A percentile compares a stretch with the other conserved stretches of the same genome.
phyloP scores from a whole-genome alignment of 2,888 invertebrate genomes.

The Theodoxus fluviatilis region DNA sequence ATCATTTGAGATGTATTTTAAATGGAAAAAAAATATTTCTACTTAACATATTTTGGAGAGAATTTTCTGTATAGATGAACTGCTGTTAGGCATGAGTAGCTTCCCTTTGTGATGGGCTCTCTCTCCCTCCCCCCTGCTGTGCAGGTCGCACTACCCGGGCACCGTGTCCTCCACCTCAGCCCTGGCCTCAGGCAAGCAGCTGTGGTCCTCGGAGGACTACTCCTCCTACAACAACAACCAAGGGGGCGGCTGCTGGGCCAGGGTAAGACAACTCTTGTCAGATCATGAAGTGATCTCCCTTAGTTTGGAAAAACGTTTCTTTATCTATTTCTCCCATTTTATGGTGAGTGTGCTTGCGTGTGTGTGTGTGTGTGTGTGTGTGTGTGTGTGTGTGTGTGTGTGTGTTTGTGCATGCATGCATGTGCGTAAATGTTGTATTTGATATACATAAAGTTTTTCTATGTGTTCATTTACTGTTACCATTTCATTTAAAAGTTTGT shows the following conservation, averaged over 20 bases:
- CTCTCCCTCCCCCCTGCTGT: no score
- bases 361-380: not conserved
- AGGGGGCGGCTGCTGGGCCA: conserved; percentile 64
- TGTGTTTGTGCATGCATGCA: not conserved
- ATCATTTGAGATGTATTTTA: no score
- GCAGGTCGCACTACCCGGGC: conserved; percentile 46
- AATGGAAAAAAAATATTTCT: no score
- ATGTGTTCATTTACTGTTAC: not conserved
- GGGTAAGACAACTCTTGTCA: no score
- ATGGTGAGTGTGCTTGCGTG: not conserved
- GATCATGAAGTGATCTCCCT: no score
- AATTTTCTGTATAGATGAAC: no score
- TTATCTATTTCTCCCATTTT: no score
- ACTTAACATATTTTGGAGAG: no score
- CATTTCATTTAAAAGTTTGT: not conserved
- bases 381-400: not conserved
- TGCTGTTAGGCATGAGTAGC: no score
- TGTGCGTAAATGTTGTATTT: not conserved
- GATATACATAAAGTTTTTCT: not conserved
- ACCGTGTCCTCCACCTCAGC: conserved; percentile 40
- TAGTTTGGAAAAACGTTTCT: no score
- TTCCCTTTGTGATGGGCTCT: no score
- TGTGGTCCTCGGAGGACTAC: conserved; percentile 65
- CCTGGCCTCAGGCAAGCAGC: conserved; percentile 46
- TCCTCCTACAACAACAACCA: conserved; percentile 58